A percentile compares a stretch with the other conserved stretches of the same genome.
Conservation (phyloP, 2,797 vertebrate species). For the Cottoperca gobio region DNA sequence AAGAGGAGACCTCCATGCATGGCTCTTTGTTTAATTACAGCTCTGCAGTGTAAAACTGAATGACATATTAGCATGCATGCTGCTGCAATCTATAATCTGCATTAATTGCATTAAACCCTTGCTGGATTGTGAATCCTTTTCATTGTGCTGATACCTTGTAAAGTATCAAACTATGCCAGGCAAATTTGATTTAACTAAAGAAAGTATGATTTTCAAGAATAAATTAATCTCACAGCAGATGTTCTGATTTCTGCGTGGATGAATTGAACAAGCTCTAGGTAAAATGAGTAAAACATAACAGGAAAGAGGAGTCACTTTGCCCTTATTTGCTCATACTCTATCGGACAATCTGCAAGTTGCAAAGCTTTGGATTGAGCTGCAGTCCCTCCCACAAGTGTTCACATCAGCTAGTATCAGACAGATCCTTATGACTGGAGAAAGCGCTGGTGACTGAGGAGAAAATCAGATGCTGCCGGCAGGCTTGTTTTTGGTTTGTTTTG, state of each 20-base stretch:
- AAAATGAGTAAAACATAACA: slow-evolving; percentile 2
- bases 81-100: slow-evolving; percentile 3
- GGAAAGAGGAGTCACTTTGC: not conserved
- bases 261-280: not conserved
- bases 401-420: slow-evolving; percentile 52
- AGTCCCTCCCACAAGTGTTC: slow-evolving; percentile 38
- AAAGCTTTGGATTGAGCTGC: slow-evolving; percentile 41
- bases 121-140: slow-evolving; percentile 19
- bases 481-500: slow-evolving; percentile 42
- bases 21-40: slow-evolving; percentile 8
- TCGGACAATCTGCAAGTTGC: slow-evolving; percentile 37
- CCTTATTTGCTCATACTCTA: slow-evolving; percentile 26
- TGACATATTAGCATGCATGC: not conserved
- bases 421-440: slow-evolving; percentile 46
- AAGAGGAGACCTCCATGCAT: slow-evolving; percentile 44
- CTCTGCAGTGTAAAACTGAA: slow-evolving; percentile 16
- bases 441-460: slow-evolving; percentile 49
- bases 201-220: not conserved
- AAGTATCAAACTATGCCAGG: slow-evolving; percentile 31
- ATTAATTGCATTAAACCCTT: slow-evolving; percentile 4
- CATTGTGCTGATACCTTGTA: slow-evolving; percentile 20
- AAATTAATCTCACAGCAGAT: slow-evolving; percentile 1
- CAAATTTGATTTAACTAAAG: slow-evolving; percentile 12
- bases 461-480: slow-evolving; percentile 50
- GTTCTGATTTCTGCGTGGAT: slow-evolving; percentile 8